Evolutionary conservation across 2,113 vertebrate species (phyloP).

Genomic region (Alaudala cheleensis): DNA sequence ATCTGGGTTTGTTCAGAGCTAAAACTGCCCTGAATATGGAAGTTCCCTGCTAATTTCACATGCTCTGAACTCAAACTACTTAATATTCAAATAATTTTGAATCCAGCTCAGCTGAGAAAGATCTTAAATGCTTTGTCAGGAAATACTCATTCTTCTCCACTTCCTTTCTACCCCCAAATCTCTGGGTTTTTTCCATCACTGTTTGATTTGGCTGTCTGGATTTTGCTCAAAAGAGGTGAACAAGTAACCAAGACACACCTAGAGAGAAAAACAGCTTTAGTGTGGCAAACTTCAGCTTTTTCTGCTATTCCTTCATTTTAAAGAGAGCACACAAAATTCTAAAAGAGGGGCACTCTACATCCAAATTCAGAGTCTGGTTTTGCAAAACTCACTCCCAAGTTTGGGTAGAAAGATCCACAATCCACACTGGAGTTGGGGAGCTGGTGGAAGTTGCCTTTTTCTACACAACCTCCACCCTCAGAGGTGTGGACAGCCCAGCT

Average conservation of each 20-base stretch:
- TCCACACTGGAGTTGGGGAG: not conserved
- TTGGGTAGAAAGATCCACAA: not conserved
- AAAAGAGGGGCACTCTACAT: not conserved
- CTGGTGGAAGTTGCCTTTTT: not conserved
- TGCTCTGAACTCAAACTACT: not conserved
- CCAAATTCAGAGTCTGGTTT: not conserved
- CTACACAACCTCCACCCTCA: not conserved
- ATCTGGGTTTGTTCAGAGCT: not conserved
- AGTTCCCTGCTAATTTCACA: not conserved
- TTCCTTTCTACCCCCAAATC: not conserved
- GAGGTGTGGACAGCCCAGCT: not conserved
- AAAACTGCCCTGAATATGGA: not conserved
- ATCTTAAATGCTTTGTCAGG: not conserved
- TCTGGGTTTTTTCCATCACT: not conserved
- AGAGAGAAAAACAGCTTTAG: not conserved
- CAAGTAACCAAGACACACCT: not conserved
- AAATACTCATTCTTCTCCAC: not conserved
- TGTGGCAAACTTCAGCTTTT: not conserved
- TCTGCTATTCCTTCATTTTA: not conserved
- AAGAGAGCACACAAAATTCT: not conserved
- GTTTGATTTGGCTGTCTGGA: not conserved
- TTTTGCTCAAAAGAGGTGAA: not conserved
- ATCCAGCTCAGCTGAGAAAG: not conserved
- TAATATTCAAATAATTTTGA: not conserved
- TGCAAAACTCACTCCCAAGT: not conserved